Conservation (phyloP, 2,797 vertebrate genomes). For the Gallinago solitaria region DNA sequence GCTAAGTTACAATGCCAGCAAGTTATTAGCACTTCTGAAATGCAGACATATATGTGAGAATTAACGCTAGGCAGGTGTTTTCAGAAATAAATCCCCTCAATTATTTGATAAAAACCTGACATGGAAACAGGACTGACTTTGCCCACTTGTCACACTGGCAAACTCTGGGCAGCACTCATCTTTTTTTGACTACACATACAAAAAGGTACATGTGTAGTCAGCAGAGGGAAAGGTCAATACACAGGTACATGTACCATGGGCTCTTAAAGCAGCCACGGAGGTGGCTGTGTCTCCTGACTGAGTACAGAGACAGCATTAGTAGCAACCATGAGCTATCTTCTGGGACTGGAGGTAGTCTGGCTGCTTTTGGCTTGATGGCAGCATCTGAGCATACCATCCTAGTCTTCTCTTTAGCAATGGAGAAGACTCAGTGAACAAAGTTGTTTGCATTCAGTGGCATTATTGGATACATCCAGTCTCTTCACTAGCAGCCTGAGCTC, state of each 20-base stretch:
- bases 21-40: conserved; percentile 30
- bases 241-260: accelerated
- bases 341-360: not conserved
- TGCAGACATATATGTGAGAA: not conserved
- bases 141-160: not conserved
- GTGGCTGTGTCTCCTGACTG: not conserved
- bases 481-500: not conserved
- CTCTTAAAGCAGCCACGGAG: no score
- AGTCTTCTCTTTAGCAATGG: not conserved
- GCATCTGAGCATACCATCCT: not conserved
- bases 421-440: not conserved
- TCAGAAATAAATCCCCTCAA: not conserved
- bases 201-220: not conserved
- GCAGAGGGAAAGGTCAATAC: not conserved
- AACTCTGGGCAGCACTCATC: not conserved
- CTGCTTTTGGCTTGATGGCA: not conserved
- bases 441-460: not conserved
- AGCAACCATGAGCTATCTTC: not conserved
- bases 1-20: not conserved
- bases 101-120: not conserved
- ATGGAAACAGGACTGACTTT: not conserved
- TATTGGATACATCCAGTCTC: not conserved
- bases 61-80: not conserved
- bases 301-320: not conserved
- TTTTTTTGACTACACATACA: not conserved